These are phyloP conservation scores for Chaenocephalus aceratus DNA, from an alignment of 2,113 vertebrate genomes.

Conservation along the genomic window DNA sequence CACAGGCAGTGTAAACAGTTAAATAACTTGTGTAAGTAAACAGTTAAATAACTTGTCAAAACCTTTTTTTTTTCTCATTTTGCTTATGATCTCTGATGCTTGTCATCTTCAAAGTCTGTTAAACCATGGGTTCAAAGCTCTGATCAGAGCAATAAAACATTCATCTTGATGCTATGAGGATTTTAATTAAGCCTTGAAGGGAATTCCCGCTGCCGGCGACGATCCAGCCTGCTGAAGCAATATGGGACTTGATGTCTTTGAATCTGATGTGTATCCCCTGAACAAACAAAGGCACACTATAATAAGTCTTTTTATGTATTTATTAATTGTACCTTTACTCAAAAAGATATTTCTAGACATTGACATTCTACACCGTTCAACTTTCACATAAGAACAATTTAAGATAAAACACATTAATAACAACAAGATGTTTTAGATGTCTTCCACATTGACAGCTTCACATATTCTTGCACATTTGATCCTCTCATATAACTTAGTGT, in stretches of 20 bases:
- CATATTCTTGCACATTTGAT: too few relatives aligned
- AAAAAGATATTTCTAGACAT: too few relatives aligned
- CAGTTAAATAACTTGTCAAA: background rate
- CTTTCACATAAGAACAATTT: conserved; percentile 5
- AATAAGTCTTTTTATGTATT: background rate
- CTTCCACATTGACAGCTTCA: too few relatives aligned
- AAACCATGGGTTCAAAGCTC: conserved; percentile 54
- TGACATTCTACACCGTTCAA: too few relatives aligned
- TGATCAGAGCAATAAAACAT: conserved; percentile 56
- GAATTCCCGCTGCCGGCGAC: conserved; percentile 67
- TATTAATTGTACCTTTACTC: too few relatives aligned
- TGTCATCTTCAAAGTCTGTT: conserved; percentile 49
- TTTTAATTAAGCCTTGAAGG: conserved; percentile 68
- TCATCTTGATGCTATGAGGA: conserved; percentile 62
- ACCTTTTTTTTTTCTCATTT: conserved; percentile 10
- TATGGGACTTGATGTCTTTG: conserved; percentile 62
- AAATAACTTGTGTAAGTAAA: background rate
- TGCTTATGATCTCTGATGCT: conserved; percentile 60
- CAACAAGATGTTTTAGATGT: too few relatives aligned
- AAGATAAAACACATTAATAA: background rate
- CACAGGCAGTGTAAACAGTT: background rate
- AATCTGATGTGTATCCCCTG: conserved; percentile 53
- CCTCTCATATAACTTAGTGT: too few relatives aligned
- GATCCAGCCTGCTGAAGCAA: conserved; percentile 59
- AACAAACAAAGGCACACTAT: conserved; percentile 43